These are phyloP conservation scores for Bryconaethiops microstoma DNA, from an alignment of 2,797 vertebrate species.

Conservation along the genomic window DNA sequence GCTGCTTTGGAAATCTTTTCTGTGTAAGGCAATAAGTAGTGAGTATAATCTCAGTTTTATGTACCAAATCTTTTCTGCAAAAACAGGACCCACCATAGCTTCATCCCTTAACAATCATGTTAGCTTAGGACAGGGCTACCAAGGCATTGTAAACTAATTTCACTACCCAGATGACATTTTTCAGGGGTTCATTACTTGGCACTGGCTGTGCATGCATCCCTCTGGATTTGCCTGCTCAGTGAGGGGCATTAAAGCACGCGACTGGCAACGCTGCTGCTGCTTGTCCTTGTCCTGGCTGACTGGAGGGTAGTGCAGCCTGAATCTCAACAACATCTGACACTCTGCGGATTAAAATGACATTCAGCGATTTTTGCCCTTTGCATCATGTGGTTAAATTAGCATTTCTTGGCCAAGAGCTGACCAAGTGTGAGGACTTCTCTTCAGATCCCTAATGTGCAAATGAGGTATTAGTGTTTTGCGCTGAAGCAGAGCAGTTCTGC, in stretches of 20 bases:
- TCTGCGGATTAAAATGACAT: conserved; percentile 23
- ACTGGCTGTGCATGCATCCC: conserved; percentile 58
- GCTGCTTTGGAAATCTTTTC: neutral
- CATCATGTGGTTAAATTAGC: conserved; percentile 18
- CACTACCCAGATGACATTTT: conserved; percentile 61
- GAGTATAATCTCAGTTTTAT: conserved; percentile 19
- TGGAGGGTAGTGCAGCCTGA: conserved; percentile 53
- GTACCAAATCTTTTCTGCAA: neutral
- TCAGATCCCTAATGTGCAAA: neutral
- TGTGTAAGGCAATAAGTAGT: too few species aligned
- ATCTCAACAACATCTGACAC: conserved; percentile 50
- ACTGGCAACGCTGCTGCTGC: conserved; percentile 50
- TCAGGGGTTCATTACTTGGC: conserved; percentile 51
- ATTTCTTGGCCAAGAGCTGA: conserved; percentile 14
- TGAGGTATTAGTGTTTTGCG: neutral
- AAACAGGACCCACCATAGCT: neutral
- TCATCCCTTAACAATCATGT: neutral
- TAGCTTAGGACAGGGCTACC: conserved; percentile 13
- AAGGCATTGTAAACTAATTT: conserved; percentile 35
- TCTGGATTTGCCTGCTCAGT: conserved; percentile 56
- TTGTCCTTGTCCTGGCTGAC: conserved; percentile 60
- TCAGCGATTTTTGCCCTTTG: conserved; percentile 25
- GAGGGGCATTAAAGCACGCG: conserved; percentile 61
- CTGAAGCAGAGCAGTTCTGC: neutral
- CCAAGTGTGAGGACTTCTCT: neutral